Conservation (phyloP, 2,888 invertebrate species). For the Acleris cristana region DNA sequence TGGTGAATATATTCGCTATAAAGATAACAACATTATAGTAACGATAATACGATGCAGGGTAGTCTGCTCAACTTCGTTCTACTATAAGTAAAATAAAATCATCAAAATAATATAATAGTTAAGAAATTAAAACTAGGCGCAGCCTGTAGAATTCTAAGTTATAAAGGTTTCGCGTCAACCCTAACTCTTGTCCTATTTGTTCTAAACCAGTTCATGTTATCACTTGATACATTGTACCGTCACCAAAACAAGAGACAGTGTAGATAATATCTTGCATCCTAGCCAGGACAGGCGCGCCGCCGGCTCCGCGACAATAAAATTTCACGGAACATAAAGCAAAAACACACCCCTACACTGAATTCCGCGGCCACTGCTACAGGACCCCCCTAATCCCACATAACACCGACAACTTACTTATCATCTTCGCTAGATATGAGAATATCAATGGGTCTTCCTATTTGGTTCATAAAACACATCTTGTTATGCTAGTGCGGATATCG, state of each 20-base stretch:
- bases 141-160: too few relatives aligned
- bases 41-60: too few relatives aligned
- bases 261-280: slow-evolving; percentile 43
- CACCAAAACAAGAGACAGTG: slow-evolving; percentile 29
- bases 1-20: too few relatives aligned
- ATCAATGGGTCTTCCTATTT: slow-evolving; percentile 49
- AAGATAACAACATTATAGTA: too few relatives aligned
- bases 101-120: too few relatives aligned
- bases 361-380: slow-evolving; percentile 60
- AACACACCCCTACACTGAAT: slow-evolving; percentile 78
- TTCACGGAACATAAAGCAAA: slow-evolving; percentile 84
- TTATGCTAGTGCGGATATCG: slow-evolving; percentile 74
- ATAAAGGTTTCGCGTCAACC: too few relatives aligned
- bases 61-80: too few relatives aligned
- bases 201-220: slow-evolving; percentile 4
- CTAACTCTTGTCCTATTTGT: not conserved
- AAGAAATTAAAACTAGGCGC: too few relatives aligned
- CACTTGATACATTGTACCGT: slow-evolving; percentile 11
- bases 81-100: too few relatives aligned
- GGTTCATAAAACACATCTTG: slow-evolving; percentile 72
- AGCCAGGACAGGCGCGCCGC: slow-evolving; percentile 50
- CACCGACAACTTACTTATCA: slow-evolving; percentile 29
- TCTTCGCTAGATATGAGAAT: slow-evolving; percentile 24
- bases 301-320: slow-evolving; percentile 76
- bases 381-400: slow-evolving; percentile 47